Percentiles rank a stretch among this genome's conserved stretches.
phyloP scores from a whole-genome alignment of 2,888 invertebrate species.

The Scaptodrosophila latifasciaeformis region DNA sequence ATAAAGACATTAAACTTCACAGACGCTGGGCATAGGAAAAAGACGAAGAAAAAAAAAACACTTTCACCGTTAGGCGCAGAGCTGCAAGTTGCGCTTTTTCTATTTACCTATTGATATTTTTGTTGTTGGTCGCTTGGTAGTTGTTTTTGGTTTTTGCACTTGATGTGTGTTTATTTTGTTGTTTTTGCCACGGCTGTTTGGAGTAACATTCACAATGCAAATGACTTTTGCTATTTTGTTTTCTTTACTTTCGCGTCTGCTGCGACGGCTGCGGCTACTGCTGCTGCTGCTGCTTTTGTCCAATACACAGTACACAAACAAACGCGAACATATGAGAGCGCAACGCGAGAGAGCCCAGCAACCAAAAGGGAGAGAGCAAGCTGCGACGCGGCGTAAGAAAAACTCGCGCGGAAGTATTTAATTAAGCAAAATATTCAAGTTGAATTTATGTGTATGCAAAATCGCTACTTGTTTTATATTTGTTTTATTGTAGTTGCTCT shows the following conservation, averaged over 20 bases:
- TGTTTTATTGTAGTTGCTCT: neutral
- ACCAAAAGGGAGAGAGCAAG: slow-evolving; percentile 34
- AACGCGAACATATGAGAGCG: slow-evolving; percentile 21
- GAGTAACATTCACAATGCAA: slow-evolving; percentile 31
- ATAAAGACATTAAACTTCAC: slow-evolving; percentile 24
- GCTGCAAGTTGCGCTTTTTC: slow-evolving; percentile 35
- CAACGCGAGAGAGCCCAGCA: slow-evolving; percentile 17
- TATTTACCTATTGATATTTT: slow-evolving; percentile 41
- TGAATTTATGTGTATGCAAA: slow-evolving; percentile 47
- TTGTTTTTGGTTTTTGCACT: slow-evolving; percentile 16
- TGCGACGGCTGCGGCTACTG: no score
- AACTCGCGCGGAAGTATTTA: slow-evolving; percentile 65
- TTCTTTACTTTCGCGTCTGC: slow-evolving; percentile 41
- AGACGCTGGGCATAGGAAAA: no score
- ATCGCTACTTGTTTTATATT: neutral
- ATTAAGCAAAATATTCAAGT: slow-evolving; percentile 64
- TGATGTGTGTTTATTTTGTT: slow-evolving; percentile 17
- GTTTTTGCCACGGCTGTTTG: slow-evolving; percentile 13
- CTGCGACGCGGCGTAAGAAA: slow-evolving; percentile 32
- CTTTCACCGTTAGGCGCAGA: slow-evolving; percentile 52
- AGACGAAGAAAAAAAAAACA: no score
- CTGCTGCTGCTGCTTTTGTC: slow-evolving; percentile 26
- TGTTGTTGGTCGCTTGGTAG: slow-evolving; percentile 12
- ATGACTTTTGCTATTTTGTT: slow-evolving; percentile 17
- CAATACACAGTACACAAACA: slow-evolving; percentile 28